Percentiles rank a stretch among this genome's conserved stretches.
These are phyloP conservation scores for Aphidoletes aphidimyza DNA, from an alignment of 2,888 invertebrate species.

Conservation along the genomic window DNA sequence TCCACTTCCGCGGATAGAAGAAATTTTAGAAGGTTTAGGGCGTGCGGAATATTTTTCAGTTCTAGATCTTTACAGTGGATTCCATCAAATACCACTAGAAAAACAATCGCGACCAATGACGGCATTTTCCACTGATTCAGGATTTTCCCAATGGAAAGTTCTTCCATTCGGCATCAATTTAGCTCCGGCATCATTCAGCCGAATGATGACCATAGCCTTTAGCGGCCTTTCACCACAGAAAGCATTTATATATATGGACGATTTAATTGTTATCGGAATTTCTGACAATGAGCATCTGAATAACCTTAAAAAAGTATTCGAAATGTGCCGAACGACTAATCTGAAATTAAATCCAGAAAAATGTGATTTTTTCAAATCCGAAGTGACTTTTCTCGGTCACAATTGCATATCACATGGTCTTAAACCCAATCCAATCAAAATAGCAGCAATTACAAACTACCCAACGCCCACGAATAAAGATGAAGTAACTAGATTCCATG, in stretches of 20 bases:
- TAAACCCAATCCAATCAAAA: constrained; percentile 56
- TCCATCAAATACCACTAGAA: constrained; percentile 56
- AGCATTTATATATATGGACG: constrained; percentile 59
- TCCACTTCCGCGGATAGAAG: neutral
- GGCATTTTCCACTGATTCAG: constrained; percentile 57
- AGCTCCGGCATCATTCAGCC: constrained; percentile 59
- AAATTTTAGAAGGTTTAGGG: neutral
- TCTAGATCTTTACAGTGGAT: constrained; percentile 31
- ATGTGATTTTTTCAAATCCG: constrained; percentile 57
- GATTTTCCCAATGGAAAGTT: constrained; percentile 58
- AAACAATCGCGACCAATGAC: constrained; percentile 57
- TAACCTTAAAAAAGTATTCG: constrained; percentile 58
- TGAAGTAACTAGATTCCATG: constrained; percentile 55
- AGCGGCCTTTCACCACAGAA: constrained; percentile 57
- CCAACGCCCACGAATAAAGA: constrained; percentile 55
- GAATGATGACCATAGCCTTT: constrained; percentile 60
- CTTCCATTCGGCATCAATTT: constrained; percentile 59
- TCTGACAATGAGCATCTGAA: constrained; percentile 56
- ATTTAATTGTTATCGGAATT: constrained; percentile 58
- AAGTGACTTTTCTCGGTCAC: constrained; percentile 58
- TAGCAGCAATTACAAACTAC: constrained; percentile 56
- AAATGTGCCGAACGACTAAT: constrained; percentile 57
- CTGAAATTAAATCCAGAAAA: constrained; percentile 58
- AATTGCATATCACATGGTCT: constrained; percentile 55
- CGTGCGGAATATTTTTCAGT: neutral